Percentiles rank a stretch among this genome's conserved stretches.
Conservation (phyloP, 1,140 invertebrate species). For the Cyclina sinensis region DNA sequence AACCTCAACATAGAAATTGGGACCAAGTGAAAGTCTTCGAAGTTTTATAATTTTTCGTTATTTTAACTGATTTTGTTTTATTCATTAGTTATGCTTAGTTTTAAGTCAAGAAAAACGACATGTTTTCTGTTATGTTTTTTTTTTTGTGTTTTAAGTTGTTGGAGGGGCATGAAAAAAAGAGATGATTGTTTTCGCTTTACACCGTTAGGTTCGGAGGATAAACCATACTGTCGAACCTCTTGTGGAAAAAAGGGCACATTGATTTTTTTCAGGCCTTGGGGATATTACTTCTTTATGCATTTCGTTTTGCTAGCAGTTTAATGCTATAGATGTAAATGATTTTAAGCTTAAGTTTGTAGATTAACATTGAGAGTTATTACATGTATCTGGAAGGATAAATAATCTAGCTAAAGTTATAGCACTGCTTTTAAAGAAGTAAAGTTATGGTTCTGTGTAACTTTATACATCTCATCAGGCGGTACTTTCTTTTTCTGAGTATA, state of each 20-base stretch:
- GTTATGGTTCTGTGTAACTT: neutral
- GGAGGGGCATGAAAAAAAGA: too few species aligned
- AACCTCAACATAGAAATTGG: neutral
- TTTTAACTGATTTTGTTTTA: neutral
- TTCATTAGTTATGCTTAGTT: neutral
- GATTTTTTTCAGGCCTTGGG: neutral
- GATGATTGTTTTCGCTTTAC: too few species aligned
- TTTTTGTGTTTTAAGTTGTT: too few species aligned
- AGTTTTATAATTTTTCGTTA: neutral
- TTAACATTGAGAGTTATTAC: too few species aligned
- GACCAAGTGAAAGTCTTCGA: slow-evolving; percentile 16
- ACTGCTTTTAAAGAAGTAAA: slow-evolving; percentile 2
- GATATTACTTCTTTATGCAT: neutral
- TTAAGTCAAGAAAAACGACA: neutral
- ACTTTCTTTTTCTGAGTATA: too few species aligned
- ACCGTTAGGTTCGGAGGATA: too few species aligned
- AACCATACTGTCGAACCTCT: too few species aligned
- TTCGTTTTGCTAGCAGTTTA: neutral
- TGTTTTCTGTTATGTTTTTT: too few species aligned
- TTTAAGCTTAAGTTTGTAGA: too few species aligned
- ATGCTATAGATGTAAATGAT: neutral
- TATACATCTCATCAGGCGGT: neutral
- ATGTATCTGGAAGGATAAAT: neutral
- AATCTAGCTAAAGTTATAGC: neutral
- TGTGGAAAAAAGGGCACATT: too few species aligned